A percentile compares a stretch with the other conserved stretches of the same genome.
Evolutionary conservation across 2,888 invertebrate genomes (phyloP).

Genomic region (Melieria crassipennis): DNA sequence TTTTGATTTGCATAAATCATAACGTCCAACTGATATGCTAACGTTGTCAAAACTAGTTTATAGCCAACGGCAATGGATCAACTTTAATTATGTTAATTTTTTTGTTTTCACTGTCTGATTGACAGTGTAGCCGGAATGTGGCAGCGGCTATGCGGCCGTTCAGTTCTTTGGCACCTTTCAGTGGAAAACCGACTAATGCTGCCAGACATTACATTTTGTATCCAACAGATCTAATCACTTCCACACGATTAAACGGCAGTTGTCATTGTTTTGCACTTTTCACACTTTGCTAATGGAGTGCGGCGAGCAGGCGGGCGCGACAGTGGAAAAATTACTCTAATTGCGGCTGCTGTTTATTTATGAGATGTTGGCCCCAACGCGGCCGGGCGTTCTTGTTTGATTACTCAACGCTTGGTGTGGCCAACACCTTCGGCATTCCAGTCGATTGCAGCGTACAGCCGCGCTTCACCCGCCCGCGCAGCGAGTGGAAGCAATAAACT

Average conservation of each 20-base stretch:
- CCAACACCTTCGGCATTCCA: constrained; percentile 24
- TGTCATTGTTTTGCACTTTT: not conserved
- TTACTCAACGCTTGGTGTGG: not conserved
- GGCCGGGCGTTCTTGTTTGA: not conserved
- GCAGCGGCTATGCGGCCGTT: too few species aligned
- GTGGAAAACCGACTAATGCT: too few species aligned
- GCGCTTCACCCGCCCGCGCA: constrained; percentile 3
- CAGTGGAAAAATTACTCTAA: constrained; percentile 6
- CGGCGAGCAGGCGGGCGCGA: too few species aligned
- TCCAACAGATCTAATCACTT: not conserved
- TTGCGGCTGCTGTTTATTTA: constrained; percentile 12
- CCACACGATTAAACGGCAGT: not conserved
- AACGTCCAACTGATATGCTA: too few species aligned
- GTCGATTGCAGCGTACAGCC: not conserved
- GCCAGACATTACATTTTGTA: too few species aligned
- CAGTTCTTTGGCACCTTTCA: too few species aligned
- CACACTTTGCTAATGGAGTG: not conserved
- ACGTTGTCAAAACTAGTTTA: too few species aligned
- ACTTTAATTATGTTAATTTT: too few species aligned
- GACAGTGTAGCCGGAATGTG: too few species aligned
- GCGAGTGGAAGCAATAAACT: constrained; percentile 41
- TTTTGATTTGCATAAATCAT: too few species aligned
- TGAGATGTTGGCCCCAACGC: not conserved
- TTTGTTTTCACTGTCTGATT: too few species aligned
- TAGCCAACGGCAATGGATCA: too few species aligned